A percentile compares a stretch with the other conserved stretches of the same genome.
Evolutionary conservation across 2,888 invertebrate species (phyloP).

Genomic region (Aromia moschata): DNA sequence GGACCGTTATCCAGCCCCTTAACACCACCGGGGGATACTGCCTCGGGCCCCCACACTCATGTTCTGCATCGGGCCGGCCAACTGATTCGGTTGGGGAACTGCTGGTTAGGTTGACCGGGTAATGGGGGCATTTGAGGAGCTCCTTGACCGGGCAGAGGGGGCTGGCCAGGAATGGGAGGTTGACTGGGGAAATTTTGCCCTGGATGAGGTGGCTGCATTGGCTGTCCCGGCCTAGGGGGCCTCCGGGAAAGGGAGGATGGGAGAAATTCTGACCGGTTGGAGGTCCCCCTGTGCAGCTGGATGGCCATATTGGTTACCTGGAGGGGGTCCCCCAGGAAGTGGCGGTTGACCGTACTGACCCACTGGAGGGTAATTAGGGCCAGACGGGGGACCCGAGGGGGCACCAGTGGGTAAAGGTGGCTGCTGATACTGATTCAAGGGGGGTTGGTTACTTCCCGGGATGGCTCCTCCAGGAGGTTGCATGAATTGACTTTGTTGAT

Average conservation of each 20-base stretch:
- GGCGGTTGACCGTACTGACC: conserved; percentile 5
- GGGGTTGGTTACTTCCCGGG: conserved; percentile 2
- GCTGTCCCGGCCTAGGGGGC: conserved; percentile 19
- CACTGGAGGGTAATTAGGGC: neutral
- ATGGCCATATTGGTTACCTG: neutral
- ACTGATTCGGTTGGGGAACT: conserved; percentile 48
- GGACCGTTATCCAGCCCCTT: conserved; percentile 58
- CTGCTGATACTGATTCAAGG: neutral
- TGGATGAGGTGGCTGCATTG: conserved; percentile 11
- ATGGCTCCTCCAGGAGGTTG: neutral
- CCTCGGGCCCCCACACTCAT: conserved; percentile 59
- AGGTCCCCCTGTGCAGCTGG: conserved; percentile 18
- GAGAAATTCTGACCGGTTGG: conserved; percentile 20
- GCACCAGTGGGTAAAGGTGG: conserved; percentile 9
- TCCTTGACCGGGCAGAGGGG: conserved; percentile 24
- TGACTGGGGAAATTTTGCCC: conserved; percentile 23
- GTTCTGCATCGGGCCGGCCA: conserved; percentile 61
- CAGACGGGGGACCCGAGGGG: conserved; percentile 11
- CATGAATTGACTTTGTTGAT: conserved; percentile 6
- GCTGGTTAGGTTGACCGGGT: conserved; percentile 41
- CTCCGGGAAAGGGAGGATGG: conserved; percentile 7
- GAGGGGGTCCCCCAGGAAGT: neutral
- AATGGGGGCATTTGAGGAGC: conserved; percentile 29
- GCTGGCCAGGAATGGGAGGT: conserved; percentile 32
- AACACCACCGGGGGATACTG: conserved; percentile 52